Conservation (phyloP, 2,113 vertebrate species). For the Lepisosteus osseus region DNA sequence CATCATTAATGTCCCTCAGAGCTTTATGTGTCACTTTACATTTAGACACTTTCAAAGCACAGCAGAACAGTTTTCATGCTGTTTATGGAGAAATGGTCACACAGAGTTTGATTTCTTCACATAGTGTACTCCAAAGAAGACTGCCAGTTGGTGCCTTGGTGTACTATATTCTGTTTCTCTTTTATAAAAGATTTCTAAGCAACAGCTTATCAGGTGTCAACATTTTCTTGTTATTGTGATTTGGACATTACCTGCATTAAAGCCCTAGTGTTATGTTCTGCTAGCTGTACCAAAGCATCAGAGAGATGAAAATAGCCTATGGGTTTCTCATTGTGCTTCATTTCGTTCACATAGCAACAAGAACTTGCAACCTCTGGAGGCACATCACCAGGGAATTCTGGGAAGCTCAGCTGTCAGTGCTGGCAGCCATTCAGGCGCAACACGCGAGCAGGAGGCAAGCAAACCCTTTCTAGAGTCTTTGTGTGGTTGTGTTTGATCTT, state of each 20-base stretch:
- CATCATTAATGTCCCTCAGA: background rate
- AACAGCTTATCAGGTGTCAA: conserved; percentile 9
- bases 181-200: conserved; percentile 14
- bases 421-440: conserved; percentile 49
- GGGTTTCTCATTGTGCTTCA: conserved; percentile 32
- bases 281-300: conserved; percentile 18
- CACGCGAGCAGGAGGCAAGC: conserved; percentile 29
- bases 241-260: conserved; percentile 27
- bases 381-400: conserved; percentile 42
- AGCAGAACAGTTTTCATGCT: conserved; percentile 14
- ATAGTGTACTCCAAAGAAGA: background rate
- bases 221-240: conserved; percentile 12
- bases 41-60: conserved; percentile 13
- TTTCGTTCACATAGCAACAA: conserved; percentile 58
- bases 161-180: conserved; percentile 5
- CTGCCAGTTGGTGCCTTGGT: background rate
- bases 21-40: no score
- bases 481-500: conserved; percentile 29
- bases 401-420: conserved; percentile 55
- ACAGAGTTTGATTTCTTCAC: background rate
- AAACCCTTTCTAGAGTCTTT: conserved; percentile 32
- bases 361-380: conserved; percentile 46
- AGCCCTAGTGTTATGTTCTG: conserved; percentile 9
- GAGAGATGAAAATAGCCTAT: conserved; percentile 11
- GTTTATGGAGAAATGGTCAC: conserved; percentile 25